Base-by-base conservation (phyloP, 2,797 vertebrate species). In the Anas capensis region DNA sequence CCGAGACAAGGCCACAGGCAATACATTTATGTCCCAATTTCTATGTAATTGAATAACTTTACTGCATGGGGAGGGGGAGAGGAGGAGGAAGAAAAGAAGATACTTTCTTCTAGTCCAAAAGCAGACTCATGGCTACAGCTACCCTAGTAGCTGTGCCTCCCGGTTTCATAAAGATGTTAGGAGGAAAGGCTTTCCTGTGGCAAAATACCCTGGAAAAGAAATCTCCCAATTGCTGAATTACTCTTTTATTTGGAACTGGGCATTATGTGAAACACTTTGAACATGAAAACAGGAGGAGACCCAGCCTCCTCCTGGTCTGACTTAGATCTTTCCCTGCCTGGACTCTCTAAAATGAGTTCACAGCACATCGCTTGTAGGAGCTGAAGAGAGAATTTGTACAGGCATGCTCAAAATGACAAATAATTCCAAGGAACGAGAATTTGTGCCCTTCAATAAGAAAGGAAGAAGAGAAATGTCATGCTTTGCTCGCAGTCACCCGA, bases 1-100 rank as follows among this genome's bases (percentile, higher is more conserved):
- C 80, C 23, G 33, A 88, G 36, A 40, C 11, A 75, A 76, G 56
- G 72, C 29, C 83, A 69, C 19, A 75, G 77, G 53, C 73, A 72
- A 51, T 15, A 65, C 12, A 24, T 86, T 75, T 51, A 29, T 76
- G 77, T 78, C 44, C 44, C 46, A 48, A 16, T 54, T 81, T 88
- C 60, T 83, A 51, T 65, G 36, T 40, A 86, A 89, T 71, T 0
- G 0, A 89, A 23, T 16, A 5, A 78, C 65, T 86, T 83, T 66
- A 58, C 34, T 69, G 77, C 42, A 66, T 79, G 86, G 60, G 79
- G 73, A 95, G 29, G 38, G 65, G 80, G 83, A 92, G 86, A 95
- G 90, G 84, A 94, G 94, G 91, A 96, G 48, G 90, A 95, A 95
- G 91, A 95, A 96, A 93, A 91, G 69, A 91, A 88, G 93, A 88